These are phyloP conservation scores for Prorops nasuta DNA, from an alignment of 1,140 invertebrate species.

Conservation along the genomic window DNA sequence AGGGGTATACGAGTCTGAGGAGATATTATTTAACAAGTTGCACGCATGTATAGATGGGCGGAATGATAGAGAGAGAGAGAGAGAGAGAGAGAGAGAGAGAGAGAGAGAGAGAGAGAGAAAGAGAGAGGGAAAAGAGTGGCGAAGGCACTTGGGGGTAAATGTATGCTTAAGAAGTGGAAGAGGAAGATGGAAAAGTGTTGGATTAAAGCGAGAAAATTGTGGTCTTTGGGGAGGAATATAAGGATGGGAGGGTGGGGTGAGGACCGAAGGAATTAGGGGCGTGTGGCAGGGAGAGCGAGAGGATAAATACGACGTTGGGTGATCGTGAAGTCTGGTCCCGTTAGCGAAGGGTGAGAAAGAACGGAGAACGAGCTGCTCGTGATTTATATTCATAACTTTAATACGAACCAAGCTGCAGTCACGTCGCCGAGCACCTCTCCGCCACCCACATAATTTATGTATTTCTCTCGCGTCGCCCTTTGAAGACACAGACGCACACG, in stretches of 20 bases:
- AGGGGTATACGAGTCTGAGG: not conserved
- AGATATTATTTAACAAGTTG: not conserved
- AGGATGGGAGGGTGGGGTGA: conserved; percentile 12
- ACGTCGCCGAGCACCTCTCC: conserved; percentile 26
- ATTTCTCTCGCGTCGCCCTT: conserved; percentile 27
- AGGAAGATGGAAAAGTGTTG: too few relatives aligned
- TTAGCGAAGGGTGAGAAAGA: conserved; percentile 15
- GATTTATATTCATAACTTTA: conserved; percentile 53
- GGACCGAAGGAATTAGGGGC: not conserved
- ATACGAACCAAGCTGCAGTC: conserved; percentile 42
- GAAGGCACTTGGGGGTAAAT: not conserved
- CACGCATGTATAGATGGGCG: not conserved
- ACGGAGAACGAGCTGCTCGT: conserved; percentile 27
- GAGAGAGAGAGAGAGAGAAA: too few relatives aligned
- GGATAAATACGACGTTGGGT: not conserved
- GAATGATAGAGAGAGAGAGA: not conserved
- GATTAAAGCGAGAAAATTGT: too few relatives aligned
- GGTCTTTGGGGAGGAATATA: too few relatives aligned
- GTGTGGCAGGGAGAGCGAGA: not conserved
- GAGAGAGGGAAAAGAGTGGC: not conserved
- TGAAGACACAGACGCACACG: conserved; percentile 7
- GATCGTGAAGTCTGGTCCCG: not conserved
- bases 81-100: not conserved
- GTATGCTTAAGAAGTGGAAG: not conserved
- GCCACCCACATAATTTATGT: conserved; percentile 34